phyloP scores from a whole-genome alignment of 2,113 vertebrate genomes.

The Lethenteron reissneri region DNA sequence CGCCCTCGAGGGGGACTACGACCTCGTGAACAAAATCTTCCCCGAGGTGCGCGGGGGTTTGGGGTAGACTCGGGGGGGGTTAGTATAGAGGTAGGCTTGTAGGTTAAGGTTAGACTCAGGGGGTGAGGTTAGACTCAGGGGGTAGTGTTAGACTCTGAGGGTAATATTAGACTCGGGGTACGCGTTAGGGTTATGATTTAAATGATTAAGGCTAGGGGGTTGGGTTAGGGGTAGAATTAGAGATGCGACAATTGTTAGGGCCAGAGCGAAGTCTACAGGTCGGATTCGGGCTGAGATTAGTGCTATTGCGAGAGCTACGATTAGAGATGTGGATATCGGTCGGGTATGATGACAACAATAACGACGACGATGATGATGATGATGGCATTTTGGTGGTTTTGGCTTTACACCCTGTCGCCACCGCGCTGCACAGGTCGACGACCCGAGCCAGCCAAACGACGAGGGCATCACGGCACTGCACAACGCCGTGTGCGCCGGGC shows the following conservation, averaged over 20 bases:
- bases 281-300: neutral
- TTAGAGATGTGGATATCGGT: neutral
- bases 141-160: too few species aligned
- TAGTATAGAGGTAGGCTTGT: too few species aligned
- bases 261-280: neutral
- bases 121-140: too few species aligned
- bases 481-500: slow-evolving; percentile 63
- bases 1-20: slow-evolving; percentile 50
- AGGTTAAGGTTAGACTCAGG: too few species aligned
- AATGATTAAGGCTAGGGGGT: too few species aligned
- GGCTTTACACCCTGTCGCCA: neutral
- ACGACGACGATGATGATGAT: neutral
- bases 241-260: neutral
- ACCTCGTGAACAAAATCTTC: slow-evolving; percentile 44
- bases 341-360: neutral
- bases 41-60: slow-evolving; percentile 30
- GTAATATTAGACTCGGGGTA: too few species aligned
- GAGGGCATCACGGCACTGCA: slow-evolving; percentile 76
- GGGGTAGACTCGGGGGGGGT: too few species aligned
- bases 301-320: neutral
- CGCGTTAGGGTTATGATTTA: too few species aligned
- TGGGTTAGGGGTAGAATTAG: too few species aligned
- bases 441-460: slow-evolving; percentile 60
- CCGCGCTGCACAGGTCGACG: slow-evolving; percentile 29
- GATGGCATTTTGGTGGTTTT: neutral